Conservation (phyloP, 2,888 invertebrate genomes). For the Xylophagus ater region DNA sequence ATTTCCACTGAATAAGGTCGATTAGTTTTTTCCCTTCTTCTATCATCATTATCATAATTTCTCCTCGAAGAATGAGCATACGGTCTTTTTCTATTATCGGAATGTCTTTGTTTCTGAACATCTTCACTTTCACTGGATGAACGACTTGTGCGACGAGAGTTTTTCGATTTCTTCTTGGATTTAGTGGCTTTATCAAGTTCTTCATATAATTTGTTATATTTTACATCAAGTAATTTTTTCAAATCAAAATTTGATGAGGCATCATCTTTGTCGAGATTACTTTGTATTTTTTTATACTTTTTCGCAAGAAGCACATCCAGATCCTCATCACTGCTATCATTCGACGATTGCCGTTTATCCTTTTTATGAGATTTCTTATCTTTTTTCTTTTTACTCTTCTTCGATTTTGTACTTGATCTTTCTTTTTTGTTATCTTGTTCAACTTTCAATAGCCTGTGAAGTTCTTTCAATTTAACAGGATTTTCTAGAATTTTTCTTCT, state of each 20-base stretch:
- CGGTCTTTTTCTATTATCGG: not conserved
- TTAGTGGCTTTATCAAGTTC: constrained; percentile 34
- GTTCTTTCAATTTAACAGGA: constrained; percentile 78
- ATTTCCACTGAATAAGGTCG: too few relatives aligned
- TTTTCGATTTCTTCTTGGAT: constrained; percentile 17
- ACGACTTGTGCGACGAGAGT: constrained; percentile 5
- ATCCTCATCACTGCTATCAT: constrained; percentile 38
- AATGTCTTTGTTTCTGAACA: constrained; percentile 8
- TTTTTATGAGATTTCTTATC: constrained; percentile 21
- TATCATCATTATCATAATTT: not conserved
- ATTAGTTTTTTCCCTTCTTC: not conserved
- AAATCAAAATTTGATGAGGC: constrained; percentile 27
- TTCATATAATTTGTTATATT: constrained; percentile 35
- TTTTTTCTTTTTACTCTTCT: constrained; percentile 25
- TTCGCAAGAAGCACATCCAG: constrained; percentile 59
- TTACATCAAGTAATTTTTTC: constrained; percentile 32
- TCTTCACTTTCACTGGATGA: constrained; percentile 6
- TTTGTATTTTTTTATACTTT: constrained; percentile 56
- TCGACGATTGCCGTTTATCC: too few relatives aligned
- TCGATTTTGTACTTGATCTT: constrained; percentile 24
- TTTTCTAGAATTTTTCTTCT: constrained; percentile 76
- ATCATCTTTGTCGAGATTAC: constrained; percentile 29
- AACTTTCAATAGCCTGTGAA: constrained; percentile 64
- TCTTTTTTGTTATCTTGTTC: constrained; percentile 41
- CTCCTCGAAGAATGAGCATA: not conserved